Conservation (phyloP, 2,113 vertebrate species). For the Peucedramus taeniatus region DNA sequence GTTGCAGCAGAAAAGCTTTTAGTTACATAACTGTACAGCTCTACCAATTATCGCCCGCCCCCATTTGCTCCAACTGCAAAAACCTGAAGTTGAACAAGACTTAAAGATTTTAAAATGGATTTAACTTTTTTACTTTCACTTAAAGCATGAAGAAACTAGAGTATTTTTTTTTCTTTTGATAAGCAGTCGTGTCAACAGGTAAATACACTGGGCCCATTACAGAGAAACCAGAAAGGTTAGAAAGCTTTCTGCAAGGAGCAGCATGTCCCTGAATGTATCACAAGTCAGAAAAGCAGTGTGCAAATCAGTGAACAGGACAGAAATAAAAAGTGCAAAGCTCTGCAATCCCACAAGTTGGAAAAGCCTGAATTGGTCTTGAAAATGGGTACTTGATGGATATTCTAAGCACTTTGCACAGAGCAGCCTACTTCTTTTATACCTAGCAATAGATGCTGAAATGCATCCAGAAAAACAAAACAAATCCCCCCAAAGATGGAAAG, state of each 20-base stretch:
- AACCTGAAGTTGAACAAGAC: background rate
- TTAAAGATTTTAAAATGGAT: background rate
- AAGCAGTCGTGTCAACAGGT: background rate
- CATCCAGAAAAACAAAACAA: background rate
- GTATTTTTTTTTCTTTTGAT: background rate
- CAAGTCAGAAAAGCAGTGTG: background rate
- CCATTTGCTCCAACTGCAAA: constrained; percentile 55
- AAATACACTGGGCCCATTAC: background rate
- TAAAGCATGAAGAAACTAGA: background rate
- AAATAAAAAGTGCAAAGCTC: background rate
- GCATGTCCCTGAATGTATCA: background rate
- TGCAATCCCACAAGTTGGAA: background rate
- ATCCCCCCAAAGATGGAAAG: background rate
- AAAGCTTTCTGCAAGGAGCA: background rate
- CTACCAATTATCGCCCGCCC: constrained; percentile 49
- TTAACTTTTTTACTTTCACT: background rate
- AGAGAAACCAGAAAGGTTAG: background rate
- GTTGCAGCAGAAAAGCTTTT: constrained; percentile 20
- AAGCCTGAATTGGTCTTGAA: background rate
- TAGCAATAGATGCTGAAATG: background rate
- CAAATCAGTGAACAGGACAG: background rate
- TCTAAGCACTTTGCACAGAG: background rate
- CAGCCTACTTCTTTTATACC: background rate
- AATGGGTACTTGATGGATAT: background rate
- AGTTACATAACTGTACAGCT: constrained; percentile 47